These are phyloP conservation scores for Alectura lathami DNA, from an alignment of 2,113 vertebrate genomes.

Conservation along the genomic window DNA sequence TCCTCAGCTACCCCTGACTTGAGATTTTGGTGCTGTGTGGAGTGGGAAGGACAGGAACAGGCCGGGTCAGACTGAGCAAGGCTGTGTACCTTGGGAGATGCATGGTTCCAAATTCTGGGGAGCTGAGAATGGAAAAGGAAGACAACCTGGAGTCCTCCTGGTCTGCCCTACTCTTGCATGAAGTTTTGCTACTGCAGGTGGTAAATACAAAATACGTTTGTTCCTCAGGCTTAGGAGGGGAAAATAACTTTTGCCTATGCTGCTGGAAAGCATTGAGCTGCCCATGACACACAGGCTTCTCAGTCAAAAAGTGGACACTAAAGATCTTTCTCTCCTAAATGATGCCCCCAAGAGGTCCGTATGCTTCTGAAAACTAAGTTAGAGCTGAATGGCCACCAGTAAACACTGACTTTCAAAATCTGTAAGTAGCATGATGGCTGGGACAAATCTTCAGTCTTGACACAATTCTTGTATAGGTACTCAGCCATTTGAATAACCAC, in stretches of 20 bases:
- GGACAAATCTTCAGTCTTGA: background rate
- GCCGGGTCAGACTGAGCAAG: background rate
- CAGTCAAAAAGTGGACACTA: background rate
- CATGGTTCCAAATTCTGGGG: background rate
- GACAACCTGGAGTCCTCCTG: background rate
- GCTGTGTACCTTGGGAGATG: background rate
- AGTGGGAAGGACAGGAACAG: background rate
- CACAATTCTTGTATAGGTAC: background rate
- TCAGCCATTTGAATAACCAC: background rate
- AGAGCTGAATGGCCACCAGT: background rate
- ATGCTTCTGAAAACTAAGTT: background rate
- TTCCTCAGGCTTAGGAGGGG: background rate
- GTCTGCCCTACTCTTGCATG: background rate
- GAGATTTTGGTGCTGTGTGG: background rate
- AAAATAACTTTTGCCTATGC: background rate
- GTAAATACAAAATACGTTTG: background rate
- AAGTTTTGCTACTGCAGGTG: background rate
- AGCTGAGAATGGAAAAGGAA: background rate
- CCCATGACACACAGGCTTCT: background rate
- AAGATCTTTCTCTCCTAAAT: background rate
- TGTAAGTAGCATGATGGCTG: background rate
- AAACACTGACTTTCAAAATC: background rate
- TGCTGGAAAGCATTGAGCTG: background rate
- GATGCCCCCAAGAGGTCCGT: background rate
- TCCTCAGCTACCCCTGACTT: background rate